phyloP scores from a whole-genome alignment of 2,888 invertebrate genomes.

The Colletes collaris region DNA sequence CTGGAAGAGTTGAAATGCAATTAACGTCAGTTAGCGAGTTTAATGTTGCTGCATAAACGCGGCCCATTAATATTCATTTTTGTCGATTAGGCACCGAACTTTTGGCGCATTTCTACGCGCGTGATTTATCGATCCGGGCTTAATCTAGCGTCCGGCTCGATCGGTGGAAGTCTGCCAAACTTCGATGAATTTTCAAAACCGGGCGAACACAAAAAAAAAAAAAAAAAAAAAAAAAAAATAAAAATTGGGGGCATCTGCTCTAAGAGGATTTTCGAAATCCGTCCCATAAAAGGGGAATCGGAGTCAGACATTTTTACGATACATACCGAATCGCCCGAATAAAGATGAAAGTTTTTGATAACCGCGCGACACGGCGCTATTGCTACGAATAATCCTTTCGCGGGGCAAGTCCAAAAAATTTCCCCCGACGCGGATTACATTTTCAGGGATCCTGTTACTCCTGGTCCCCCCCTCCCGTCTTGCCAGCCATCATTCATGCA shows the following conservation, averaged over 20 bases:
- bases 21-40: too few relatives aligned
- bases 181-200: conserved; percentile 1
- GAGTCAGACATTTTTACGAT: neutral
- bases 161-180: conserved; percentile 13
- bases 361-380: neutral
- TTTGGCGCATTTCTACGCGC: neutral
- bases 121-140: neutral
- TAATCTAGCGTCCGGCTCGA: conserved; percentile 9
- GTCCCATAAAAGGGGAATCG: neutral
- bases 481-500: neutral
- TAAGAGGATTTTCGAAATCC: conserved; percentile 18
- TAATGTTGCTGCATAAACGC: too few relatives aligned
- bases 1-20: too few relatives aligned
- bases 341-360: conserved; percentile 5
- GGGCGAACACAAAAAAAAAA: neutral
- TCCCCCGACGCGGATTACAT: neutral
- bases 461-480: neutral
- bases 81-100: neutral
- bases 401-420: neutral
- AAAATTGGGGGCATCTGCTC: neutral
- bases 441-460: neutral
- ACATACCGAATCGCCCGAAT: neutral
- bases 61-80: neutral
- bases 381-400: neutral
- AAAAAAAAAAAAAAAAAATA: neutral